phyloP scores from a whole-genome alignment of 2,113 vertebrate species.

The Daboia siamensis region DNA sequence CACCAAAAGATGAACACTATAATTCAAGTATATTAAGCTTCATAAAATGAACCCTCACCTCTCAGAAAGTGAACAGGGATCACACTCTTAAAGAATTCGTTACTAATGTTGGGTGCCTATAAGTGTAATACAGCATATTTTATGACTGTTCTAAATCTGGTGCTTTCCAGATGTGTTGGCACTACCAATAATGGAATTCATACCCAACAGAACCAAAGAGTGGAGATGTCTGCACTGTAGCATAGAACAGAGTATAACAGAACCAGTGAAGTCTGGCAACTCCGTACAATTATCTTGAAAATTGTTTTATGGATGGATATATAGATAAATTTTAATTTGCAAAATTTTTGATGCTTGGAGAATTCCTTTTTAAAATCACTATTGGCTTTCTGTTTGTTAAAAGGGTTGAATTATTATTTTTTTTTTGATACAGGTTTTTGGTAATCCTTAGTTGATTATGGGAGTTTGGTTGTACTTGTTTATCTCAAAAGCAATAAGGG shows the following conservation, averaged over 20 bases:
- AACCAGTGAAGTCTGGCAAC: not conserved
- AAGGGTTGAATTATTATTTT: not conserved
- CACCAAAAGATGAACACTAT: not conserved
- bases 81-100: not conserved
- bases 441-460: not conserved
- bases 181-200: not conserved
- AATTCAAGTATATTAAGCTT: not conserved
- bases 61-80: too few species aligned
- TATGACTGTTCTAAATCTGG: not conserved
- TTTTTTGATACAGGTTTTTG: conserved; percentile 23
- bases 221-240: not conserved
- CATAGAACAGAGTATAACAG: not conserved
- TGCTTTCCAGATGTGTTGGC: not conserved
- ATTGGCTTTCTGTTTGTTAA: not conserved
- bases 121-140: not conserved
- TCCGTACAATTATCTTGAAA: conserved; percentile 35
- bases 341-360: conserved; percentile 3
- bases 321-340: conserved; percentile 2
- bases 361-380: not conserved
- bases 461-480: not conserved
- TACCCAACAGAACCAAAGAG: not conserved
- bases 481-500: not conserved
- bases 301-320: conserved; percentile 32
- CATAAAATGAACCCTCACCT: not conserved
- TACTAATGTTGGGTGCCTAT: not conserved